Base-by-base conservation (phyloP, 2,888 invertebrate species). In the Brachypterus glaber region DNA sequence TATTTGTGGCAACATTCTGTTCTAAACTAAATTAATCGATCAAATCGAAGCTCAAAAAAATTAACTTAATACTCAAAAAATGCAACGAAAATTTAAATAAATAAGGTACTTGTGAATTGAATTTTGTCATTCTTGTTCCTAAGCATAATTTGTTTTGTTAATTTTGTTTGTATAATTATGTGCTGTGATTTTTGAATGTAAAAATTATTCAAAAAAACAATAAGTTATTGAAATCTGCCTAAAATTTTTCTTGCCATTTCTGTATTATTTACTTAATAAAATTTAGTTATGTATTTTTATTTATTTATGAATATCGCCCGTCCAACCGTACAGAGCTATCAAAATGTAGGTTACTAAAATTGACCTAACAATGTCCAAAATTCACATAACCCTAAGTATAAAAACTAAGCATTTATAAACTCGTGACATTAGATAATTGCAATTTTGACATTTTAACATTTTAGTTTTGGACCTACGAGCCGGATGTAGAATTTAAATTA, bases 201-300 rank as follows among this genome's bases (percentile, higher is more conserved):
- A 59, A 55, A 55, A 51, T 48, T 48, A 50, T 51, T 52, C 51
- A 54, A 58, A 55, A 54, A 46, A 45, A 43, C 35, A 40, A 43
- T 48, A 50, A 39, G 29, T 44, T 33, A 34, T 35, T 36, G 46
- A 52, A 55, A 53, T 54, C 59, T 61, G 62, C 62, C 62, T 60
- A 61, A 62, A 62, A 57, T 59, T 58, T 63, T 59, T 65, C 66
- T 66, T 65, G 66, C 66, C 66, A 66, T 66, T 63, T 62, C 63
- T 64, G 63, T 64, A 63, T 62, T 64, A 62, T 60, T 50, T 41
- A 40, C 45, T 53, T 55, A 52, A 45, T 47, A 44, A 48, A 56
- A 45, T 51, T 53, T 55, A 55, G 46, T 36, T 50, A 50, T 51
- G 54, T 50, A 50, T 53, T 52, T 54, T 56, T 49, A 54, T 53